phyloP scores from a whole-genome alignment of 2,888 invertebrate genomes.

The Catocala fraxini region DNA sequence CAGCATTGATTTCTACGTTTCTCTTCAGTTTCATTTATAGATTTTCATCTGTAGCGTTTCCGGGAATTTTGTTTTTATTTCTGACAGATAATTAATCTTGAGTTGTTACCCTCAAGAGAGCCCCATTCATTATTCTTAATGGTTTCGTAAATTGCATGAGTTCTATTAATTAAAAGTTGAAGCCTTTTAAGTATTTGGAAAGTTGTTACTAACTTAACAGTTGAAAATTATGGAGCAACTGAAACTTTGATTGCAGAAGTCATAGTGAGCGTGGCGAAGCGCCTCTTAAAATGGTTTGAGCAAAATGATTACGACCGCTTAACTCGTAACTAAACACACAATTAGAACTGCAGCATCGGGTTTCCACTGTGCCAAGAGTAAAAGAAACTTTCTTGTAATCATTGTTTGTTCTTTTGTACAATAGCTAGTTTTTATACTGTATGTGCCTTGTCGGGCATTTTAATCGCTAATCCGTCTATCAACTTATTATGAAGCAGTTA shows the following conservation, averaged over 20 bases:
- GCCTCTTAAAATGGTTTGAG: constrained; percentile 47
- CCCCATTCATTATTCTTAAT: constrained; percentile 54
- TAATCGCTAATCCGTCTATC: too few relatives aligned
- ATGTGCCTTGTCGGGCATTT: too few relatives aligned
- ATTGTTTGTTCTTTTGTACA: too few relatives aligned
- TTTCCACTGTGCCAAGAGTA: background rate
- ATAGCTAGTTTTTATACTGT: too few relatives aligned
- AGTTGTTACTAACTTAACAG: constrained; percentile 54
- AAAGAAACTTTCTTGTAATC: too few relatives aligned
- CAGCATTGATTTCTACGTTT: constrained; percentile 25
- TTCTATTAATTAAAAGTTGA: constrained; percentile 58
- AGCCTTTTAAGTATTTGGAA: constrained; percentile 53
- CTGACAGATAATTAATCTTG: constrained; percentile 36
- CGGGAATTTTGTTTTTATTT: constrained; percentile 8
- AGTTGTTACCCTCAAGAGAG: constrained; percentile 40
- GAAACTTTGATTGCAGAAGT: constrained; percentile 45
- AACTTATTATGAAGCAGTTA: too few relatives aligned
- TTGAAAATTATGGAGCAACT: constrained; percentile 47
- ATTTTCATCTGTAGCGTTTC: constrained; percentile 42
- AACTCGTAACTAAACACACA: background rate
- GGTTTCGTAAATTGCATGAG: constrained; percentile 52
- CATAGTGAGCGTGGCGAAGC: constrained; percentile 29
- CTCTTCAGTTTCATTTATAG: constrained; percentile 50
- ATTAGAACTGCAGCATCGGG: background rate
- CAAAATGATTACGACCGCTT: constrained; percentile 37